Evolutionary conservation across 2,113 vertebrate genomes (phyloP), one percentile per base, ranked within the genome.

Genomic region (Eulacestoma nigropectus): DNA sequence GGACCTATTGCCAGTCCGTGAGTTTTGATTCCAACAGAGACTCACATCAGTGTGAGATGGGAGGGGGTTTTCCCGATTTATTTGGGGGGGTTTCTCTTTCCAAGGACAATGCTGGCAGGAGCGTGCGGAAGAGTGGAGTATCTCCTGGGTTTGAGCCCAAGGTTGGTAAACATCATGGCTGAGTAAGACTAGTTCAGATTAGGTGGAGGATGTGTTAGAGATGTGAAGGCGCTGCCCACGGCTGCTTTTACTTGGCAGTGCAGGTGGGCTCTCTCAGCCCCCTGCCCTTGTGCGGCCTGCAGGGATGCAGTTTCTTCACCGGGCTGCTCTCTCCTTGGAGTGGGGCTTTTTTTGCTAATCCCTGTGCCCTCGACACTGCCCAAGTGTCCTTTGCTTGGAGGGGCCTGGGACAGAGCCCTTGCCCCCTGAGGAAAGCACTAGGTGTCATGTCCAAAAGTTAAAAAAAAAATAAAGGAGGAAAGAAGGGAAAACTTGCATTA

Each of bases 251-350:
- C 65, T 55, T 15, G 10, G 49, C 46, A 39, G 41, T n/a, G 21
- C 39, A 4, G 3, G 2, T 9, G 21, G 32, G 64, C 47, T 76
- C n/a, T 23, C 4, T 17, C 33, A 69, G 56, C 37, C 42, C 7
- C 1, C 74, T 70, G 74, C 50, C 69, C 63, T 47, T 0, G 0
- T 16, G 1, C 41, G 39, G 33, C 17, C 0, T 33, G 67, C 39
- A 32, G 13, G 16, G 37, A 6, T 27, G 83, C 32, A 1, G 27
- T 37, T 59, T 73, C 18, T 59, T 75, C 19, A 0, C n/a, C 56
- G n/a, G 32, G 21, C 63, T 56, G 37, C 67, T 52, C 50, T 33
- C 44, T 60, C 26, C 77, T 62, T 37, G n/a, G 42, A 3, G 1
- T 7, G 9, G 7, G 39, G 23, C 14, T 32, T 35, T 35, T 74